A percentile compares a stretch with the other conserved stretches of the same genome.
Evolutionary conservation across 2,797 vertebrate genomes (phyloP).

Genomic region (Pygocentrus nattereri): DNA sequence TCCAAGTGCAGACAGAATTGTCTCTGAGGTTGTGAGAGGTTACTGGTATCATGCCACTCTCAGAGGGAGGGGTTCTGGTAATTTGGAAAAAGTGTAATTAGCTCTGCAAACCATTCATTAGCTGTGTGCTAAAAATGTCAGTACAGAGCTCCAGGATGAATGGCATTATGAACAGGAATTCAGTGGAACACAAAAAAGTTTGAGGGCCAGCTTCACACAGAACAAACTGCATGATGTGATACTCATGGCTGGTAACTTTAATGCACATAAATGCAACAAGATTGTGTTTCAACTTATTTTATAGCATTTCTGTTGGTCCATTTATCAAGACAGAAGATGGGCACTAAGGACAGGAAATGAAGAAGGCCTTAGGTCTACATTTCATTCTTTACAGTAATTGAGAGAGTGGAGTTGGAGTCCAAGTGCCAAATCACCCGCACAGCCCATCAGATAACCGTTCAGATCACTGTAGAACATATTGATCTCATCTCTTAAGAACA

Average conservation of each 20-base stretch:
- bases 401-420: constrained; percentile 22
- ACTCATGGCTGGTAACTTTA: neutral
- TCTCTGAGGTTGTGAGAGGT: constrained; percentile 3
- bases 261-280: neutral
- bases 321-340: neutral
- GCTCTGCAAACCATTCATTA: constrained; percentile 36
- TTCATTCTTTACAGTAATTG: constrained; percentile 25
- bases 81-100: constrained; percentile 24
- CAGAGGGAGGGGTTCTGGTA: constrained; percentile 22
- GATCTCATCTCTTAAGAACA: constrained; percentile 15
- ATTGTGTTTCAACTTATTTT: neutral
- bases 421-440: neutral
- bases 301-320: neutral
- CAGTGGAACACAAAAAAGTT: neutral
- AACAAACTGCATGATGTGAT: neutral
- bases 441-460: constrained; percentile 23
- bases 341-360: constrained; percentile 8
- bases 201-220: too few species aligned
- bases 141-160: neutral
- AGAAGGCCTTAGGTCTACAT: constrained; percentile 7
- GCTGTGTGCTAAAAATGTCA: constrained; percentile 23
- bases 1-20: constrained; percentile 26
- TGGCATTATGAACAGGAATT: neutral
- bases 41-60: neutral
- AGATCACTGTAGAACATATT: constrained; percentile 13